Conservation (phyloP, 2,113 vertebrate species). For the Gopherus evgoodei region DNA sequence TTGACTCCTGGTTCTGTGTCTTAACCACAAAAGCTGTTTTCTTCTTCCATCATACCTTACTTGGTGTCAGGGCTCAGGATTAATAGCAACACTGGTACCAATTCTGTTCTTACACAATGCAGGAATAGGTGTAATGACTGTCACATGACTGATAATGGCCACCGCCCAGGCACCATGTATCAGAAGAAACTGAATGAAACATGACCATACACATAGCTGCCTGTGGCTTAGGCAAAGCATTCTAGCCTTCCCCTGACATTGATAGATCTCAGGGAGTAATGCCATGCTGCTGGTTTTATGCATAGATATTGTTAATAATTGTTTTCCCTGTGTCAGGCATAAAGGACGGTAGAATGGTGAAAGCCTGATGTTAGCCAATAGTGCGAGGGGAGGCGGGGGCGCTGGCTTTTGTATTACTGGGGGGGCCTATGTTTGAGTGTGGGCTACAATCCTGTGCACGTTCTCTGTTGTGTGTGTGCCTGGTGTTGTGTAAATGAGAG, state of each 20-base stretch:
- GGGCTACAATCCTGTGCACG: neutral
- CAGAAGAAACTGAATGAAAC: neutral
- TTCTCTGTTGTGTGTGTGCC: neutral
- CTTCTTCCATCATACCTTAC: neutral
- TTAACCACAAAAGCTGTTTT: neutral
- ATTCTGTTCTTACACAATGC: neutral
- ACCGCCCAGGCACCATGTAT: neutral
- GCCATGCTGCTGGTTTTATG: neutral
- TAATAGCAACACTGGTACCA: neutral
- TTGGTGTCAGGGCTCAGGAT: neutral
- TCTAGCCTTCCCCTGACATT: neutral
- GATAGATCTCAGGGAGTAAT: neutral
- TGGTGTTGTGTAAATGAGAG: neutral
- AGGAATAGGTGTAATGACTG: neutral
- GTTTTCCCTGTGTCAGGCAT: neutral
- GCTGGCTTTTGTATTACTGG: neutral
- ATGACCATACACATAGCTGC: neutral
- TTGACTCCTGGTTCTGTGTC: neutral
- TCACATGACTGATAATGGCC: neutral
- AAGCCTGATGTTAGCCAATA: neutral
- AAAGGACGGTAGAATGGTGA: neutral
- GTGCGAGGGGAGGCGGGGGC: neutral
- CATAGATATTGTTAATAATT: neutral
- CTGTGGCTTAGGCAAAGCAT: neutral
- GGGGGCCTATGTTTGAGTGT: neutral